Evolutionary conservation across 2,888 invertebrate species (phyloP), one percentile per base, ranked within the genome.

Genomic region (Protula sp.): DNA sequence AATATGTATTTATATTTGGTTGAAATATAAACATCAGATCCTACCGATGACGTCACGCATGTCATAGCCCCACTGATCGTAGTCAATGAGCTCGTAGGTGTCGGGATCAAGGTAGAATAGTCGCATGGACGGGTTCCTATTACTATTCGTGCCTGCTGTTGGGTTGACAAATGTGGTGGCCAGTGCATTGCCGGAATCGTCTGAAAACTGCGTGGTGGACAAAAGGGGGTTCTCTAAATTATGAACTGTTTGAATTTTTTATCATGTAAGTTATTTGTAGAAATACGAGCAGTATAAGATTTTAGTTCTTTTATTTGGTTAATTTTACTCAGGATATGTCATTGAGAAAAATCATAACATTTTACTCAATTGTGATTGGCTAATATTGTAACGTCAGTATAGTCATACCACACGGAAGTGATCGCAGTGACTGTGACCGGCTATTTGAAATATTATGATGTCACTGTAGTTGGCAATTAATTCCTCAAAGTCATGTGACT

Each of bases 31-130:
- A n/a, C n/a, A n/a, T n/a, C n/a, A n/a, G n/a, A n/a, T 38, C 38
- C 9, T 38, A 38, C 38, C 38, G 19, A 14, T 38, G 19, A 38
- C 9, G 9, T 38, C 9, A 4, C 31, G 29, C 5, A 67, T 28
- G 60, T 67, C 61, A 5, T 70, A 47, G 54, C 61, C 67, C 54
- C 69, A 70, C 57, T 70, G 70, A 3, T 68, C 66, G 55, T 70
- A 72, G 56, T 71, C 70, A 5, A 69, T 31, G 0, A 70, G 62
- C n/a, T 63, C 22, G 47, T 58, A 68, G 22, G 64, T 64, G 9
- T 57, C 59, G 3, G 57, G 31, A 50, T 72, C 68, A 45, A 72
- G 60, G 30, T 63, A 55, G 58, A 50, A 66, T 9, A 66, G n/a
- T 2, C 64, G 30, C 53, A 63, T 55, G 14, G 61, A 51, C 0